Conservation (phyloP, 1,140 invertebrate species). For the Eumeta japonica region DNA sequence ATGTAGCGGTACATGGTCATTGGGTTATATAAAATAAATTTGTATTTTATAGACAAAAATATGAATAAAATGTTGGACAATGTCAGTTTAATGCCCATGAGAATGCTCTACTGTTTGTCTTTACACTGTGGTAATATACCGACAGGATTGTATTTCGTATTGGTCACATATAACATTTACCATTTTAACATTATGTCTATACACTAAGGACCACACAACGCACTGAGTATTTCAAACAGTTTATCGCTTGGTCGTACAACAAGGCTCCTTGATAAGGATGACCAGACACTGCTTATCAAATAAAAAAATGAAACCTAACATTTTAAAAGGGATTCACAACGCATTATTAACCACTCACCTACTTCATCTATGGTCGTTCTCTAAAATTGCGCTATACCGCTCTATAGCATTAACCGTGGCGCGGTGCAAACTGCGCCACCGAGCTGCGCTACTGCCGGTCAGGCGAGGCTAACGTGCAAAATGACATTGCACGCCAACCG, state of each 20-base stretch:
- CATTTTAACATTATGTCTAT: constrained; percentile 1
- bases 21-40: background rate
- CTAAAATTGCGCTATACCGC: no score
- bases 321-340: constrained; percentile 1
- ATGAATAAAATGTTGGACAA: background rate
- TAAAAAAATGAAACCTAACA: background rate
- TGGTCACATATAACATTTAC: constrained; percentile 3
- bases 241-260: constrained; percentile 14
- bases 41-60: constrained; percentile 5
- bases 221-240: constrained; percentile 42
- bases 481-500: constrained; percentile 36
- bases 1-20: background rate
- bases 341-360: no score
- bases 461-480: constrained; percentile 27
- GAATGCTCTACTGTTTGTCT: no score
- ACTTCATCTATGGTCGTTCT: no score
- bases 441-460: constrained; percentile 2
- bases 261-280: constrained; percentile 19
- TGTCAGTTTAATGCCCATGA: no score
- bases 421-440: constrained; percentile 12
- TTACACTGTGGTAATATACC: no score
- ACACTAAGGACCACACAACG: constrained; percentile 29
- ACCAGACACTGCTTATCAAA: constrained; percentile 7
- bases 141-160: no score
- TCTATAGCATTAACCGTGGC: constrained; percentile 30